Conservation (phyloP, 2,888 invertebrate genomes). For the Acleris emargana region DNA sequence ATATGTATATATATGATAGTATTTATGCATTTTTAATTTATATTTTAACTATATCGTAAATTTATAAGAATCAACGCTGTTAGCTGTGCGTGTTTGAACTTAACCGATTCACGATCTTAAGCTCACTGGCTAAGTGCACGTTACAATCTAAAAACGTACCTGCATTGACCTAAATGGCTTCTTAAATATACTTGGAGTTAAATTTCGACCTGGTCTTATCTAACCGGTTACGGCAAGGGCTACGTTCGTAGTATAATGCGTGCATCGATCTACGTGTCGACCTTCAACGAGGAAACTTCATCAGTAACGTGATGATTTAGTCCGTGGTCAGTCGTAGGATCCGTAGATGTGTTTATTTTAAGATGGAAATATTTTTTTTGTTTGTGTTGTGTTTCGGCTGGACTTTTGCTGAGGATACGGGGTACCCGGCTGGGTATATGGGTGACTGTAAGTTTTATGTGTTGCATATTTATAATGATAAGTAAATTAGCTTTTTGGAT, state of each 20-base stretch:
- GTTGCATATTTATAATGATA: neutral
- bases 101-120: too few species aligned
- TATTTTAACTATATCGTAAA: too few species aligned
- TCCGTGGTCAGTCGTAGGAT: slow-evolving; percentile 48
- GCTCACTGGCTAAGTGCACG: too few species aligned
- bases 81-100: too few species aligned
- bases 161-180: slow-evolving; percentile 6
- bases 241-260: slow-evolving; percentile 1
- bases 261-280: slow-evolving; percentile 36
- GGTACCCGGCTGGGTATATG: slow-evolving; percentile 66
- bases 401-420: slow-evolving; percentile 52
- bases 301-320: slow-evolving; percentile 49
- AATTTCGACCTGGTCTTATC: slow-evolving; percentile 39
- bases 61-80: too few species aligned
- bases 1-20: too few species aligned
- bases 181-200: neutral
- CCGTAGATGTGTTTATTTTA: slow-evolving; percentile 3
- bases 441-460: slow-evolving; percentile 64
- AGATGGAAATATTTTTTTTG: slow-evolving; percentile 33
- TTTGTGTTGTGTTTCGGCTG: slow-evolving; percentile 41
- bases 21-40: too few species aligned
- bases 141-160: neutral
- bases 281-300: slow-evolving; percentile 54
- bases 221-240: slow-evolving; percentile 44
- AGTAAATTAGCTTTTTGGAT: too few species aligned